Conservation (phyloP, 92 coral and sea anemone species). For the Porites divaricata region DNA sequence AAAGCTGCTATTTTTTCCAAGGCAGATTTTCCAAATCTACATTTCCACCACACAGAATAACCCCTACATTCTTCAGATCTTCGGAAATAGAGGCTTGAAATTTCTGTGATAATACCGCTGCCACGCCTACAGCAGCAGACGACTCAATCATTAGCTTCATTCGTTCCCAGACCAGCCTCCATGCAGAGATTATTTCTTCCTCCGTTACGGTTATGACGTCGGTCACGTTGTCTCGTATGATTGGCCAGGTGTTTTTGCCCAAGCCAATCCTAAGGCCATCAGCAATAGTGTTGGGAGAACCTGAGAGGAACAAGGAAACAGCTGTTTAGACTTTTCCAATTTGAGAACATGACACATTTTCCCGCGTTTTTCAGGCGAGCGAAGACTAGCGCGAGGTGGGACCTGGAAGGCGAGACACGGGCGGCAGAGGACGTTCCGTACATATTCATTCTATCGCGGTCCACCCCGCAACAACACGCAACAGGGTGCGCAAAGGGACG, state of each 20-base stretch:
- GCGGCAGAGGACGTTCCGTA: too few species aligned
- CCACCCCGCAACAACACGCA: too few species aligned
- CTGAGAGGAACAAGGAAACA: constrained; percentile 38
- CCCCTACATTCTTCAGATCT: constrained; percentile 73
- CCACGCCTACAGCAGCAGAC: constrained; percentile 98
- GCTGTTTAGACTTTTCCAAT: not conserved
- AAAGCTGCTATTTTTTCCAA: constrained; percentile 59
- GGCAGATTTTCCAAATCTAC: constrained; percentile 90
- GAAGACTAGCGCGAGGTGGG: too few species aligned
- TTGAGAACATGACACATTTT: too few species aligned
- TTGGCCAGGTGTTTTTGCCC: constrained; percentile 93
- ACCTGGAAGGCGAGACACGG: too few species aligned
- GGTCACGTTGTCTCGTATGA: constrained; percentile 85
- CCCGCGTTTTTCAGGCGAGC: too few species aligned
- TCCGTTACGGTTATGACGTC: constrained; percentile 97
- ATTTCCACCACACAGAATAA: constrained; percentile 95
- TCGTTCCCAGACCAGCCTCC: constrained; percentile 95
- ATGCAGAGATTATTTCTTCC: constrained; percentile 84
- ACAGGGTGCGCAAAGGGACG: too few species aligned
- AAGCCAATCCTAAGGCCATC: constrained; percentile 92
- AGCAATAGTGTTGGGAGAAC: constrained; percentile 92
- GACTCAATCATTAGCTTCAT: constrained; percentile 97
- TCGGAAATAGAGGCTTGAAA: constrained; percentile 63
- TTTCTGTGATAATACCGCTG: constrained; percentile 84
- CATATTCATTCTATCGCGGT: too few species aligned